phyloP scores from a whole-genome alignment of 2,888 invertebrate genomes.

The Sipha maydis region DNA sequence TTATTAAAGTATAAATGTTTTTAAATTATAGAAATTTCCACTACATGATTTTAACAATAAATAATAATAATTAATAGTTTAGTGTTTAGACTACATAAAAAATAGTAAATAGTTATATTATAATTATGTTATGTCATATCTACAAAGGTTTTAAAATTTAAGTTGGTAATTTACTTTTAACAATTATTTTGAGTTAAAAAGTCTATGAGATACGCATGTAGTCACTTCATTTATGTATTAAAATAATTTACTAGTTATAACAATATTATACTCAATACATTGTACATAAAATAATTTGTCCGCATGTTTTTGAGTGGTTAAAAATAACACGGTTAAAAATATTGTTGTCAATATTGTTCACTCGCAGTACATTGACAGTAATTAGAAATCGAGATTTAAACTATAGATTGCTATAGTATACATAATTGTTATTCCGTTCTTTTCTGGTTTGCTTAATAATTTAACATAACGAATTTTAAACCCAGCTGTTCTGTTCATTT shows the following conservation, averaged over 20 bases:
- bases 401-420: background rate
- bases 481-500: too few species aligned
- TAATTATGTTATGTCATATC: background rate
- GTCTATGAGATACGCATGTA: background rate
- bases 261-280: too few species aligned
- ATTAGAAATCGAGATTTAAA: constrained; percentile 43
- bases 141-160: background rate
- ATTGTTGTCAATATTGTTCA: background rate
- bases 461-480: background rate
- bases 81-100: background rate
- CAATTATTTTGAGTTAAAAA: constrained; percentile 10
- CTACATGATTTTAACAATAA: background rate
- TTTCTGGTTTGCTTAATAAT: background rate
- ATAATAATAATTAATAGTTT: background rate
- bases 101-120: background rate
- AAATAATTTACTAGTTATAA: background rate
- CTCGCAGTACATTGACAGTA: background rate
- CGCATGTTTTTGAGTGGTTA: too few species aligned
- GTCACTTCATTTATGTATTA: background rate
- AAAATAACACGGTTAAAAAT: too few species aligned
- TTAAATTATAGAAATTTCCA: background rate
- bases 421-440: constrained; percentile 13
- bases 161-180: background rate
- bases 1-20: background rate
- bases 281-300: too few species aligned